Percentiles rank a stretch among this genome's conserved stretches.
phyloP scores from a whole-genome alignment of 64 coral and sea anemone species.

The Hydrozoanthus tunicans region DNA sequence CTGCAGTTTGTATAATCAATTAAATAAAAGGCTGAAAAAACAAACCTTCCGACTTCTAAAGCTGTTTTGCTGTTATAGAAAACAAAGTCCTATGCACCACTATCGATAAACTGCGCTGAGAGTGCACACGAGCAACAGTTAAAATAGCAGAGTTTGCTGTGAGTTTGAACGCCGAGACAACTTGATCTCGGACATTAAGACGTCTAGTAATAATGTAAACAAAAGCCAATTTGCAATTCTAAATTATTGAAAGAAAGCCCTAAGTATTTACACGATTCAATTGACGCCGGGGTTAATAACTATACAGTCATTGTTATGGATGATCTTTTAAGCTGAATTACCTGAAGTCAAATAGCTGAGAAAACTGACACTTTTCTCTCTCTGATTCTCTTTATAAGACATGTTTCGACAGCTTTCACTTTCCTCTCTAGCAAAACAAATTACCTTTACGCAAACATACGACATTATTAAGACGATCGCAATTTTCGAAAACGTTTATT shows the following conservation, averaged over 20 bases:
- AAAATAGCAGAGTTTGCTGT: background rate
- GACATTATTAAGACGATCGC: no score
- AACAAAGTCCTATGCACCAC: background rate
- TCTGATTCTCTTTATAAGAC: no score
- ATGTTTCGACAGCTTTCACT: no score
- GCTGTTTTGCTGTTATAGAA: background rate
- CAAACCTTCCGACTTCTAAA: background rate
- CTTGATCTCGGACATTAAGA: background rate
- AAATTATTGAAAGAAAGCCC: background rate
- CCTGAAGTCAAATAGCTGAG: no score
- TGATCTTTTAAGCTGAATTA: background rate
- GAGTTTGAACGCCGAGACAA: background rate
- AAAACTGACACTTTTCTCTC: no score
- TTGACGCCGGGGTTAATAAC: background rate
- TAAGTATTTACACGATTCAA: background rate
- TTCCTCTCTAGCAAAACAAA: no score
- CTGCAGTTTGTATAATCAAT: background rate
- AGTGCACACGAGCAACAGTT: background rate
- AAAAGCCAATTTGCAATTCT: conserved; percentile 10
- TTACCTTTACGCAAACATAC: no score
- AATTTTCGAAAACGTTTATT: no score
- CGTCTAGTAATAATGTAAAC: background rate
- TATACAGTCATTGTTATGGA: background rate
- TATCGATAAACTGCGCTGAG: background rate
- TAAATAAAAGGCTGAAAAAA: background rate